Base-by-base conservation (phyloP, 2,888 invertebrate genomes). In the Venusia cambrica region DNA sequence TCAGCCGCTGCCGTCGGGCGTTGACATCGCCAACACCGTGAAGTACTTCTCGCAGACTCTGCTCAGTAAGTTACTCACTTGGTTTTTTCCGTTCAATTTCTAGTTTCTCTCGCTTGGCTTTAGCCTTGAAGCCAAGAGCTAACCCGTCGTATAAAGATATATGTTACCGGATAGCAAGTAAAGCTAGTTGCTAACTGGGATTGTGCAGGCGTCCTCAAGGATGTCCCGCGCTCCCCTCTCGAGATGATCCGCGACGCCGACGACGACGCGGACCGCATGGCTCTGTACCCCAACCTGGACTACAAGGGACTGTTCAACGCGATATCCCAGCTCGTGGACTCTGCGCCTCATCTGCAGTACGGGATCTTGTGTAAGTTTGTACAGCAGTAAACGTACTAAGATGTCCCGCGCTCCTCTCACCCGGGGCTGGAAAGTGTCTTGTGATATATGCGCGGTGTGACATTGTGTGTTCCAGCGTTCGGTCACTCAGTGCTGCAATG, bases 41-140 rank as follows among this genome's bases (percentile, higher is more conserved):
- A 97, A 98, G 78, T 98, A 98, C 87, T 99, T 99, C 88, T 97
- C 98, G 24, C 97, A 98, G 87, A 98, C 97, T 19, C 89, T 99
- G 46, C 89, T 99, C 55, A 96, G 99, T 99, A 89, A 91, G 92
- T 90, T 11, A 17, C 5, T 27, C 5, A n/a, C n/a, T n/a, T n/a
- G n/a, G n/a, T n/a, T n/a, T n/a, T n/a, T n/a, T n/a, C n/a, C n/a
- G n/a, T n/a, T n/a, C n/a, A n/a, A n/a, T n/a, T n/a, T n/a, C n/a
- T n/a, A n/a, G n/a, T n/a, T n/a, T n/a, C n/a, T n/a, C n/a, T n/a
- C n/a, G n/a, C n/a, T n/a, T n/a, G n/a, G n/a, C n/a, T n/a, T n/a
- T n/a, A n/a, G n/a, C n/a, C n/a, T n/a, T n/a, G n/a, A n/a, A n/a
- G n/a, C n/a, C n/a, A n/a, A n/a, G n/a, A n/a, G n/a, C n/a, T n/a